phyloP scores from a whole-genome alignment of 2,113 vertebrate species.

The Triplophysa dalaica region DNA sequence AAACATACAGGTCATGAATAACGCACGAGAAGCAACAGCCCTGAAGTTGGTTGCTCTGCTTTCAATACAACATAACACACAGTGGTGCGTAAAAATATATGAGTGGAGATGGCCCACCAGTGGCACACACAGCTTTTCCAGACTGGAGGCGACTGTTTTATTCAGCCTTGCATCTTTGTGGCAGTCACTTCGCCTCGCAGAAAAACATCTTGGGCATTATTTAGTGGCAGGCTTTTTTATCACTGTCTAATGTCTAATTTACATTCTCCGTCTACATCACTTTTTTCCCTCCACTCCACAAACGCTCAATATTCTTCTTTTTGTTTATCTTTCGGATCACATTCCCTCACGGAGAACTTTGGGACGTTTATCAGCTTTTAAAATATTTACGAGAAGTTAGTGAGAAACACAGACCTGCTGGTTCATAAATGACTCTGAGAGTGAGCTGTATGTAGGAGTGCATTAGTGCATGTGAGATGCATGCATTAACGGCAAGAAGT shows the following conservation, averaged over 20 bases:
- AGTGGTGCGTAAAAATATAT: not conserved
- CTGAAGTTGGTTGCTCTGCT: conserved; percentile 1
- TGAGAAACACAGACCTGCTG: conserved; percentile 46
- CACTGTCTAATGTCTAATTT: conserved; percentile 59
- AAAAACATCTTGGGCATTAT: conserved; percentile 48
- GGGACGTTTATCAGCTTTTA: conserved; percentile 44
- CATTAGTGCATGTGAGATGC: not conserved
- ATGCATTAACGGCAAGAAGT: not conserved
- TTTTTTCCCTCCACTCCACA: conserved; percentile 46
- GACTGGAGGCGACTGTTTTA: conserved; percentile 50
- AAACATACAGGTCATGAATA: conserved; percentile 48
- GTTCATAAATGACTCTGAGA: conserved; percentile 9
- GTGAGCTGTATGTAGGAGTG: not conserved
- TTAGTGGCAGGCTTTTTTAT: conserved; percentile 49
- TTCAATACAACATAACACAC: conserved; percentile 2
- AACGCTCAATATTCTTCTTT: conserved; percentile 52
- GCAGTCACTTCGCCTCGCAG: conserved; percentile 9
- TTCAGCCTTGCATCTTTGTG: conserved; percentile 43
- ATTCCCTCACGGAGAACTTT: conserved; percentile 50
- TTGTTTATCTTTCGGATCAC: conserved; percentile 49
- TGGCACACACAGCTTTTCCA: conserved; percentile 15
- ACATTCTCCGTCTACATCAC: conserved; percentile 49
- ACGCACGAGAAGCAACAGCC: conserved; percentile 38
- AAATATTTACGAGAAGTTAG: conserved; percentile 53
- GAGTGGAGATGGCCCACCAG: conserved; percentile 19